These are phyloP conservation scores for Tetheella fluctuosa DNA, from an alignment of 2,888 invertebrate species.

Conservation along the genomic window DNA sequence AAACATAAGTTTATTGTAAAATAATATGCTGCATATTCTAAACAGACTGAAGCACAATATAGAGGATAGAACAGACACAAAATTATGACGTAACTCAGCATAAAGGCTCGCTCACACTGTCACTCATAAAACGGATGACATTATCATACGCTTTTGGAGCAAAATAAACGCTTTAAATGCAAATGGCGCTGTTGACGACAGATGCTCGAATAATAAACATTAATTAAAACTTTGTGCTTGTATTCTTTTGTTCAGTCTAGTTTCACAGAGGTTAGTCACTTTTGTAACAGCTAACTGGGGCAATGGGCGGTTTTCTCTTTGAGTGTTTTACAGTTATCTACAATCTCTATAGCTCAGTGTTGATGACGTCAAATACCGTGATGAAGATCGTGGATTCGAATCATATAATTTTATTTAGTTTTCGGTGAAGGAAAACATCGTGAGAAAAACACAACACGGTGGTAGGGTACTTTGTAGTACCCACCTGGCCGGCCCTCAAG, in stretches of 20 bases:
- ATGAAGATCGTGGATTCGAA: too few species aligned
- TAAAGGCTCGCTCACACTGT: background rate
- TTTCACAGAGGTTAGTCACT: background rate
- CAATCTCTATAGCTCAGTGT: too few species aligned
- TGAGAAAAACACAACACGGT: too few species aligned
- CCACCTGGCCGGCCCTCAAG: too few species aligned
- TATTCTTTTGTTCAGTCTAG: slow-evolving; percentile 5
- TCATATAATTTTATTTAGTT: too few species aligned
- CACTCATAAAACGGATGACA: slow-evolving; percentile 5
- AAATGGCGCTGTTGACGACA: slow-evolving; percentile 4
- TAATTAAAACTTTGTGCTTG: slow-evolving; percentile 5
- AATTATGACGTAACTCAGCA: background rate
- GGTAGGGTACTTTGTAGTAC: too few species aligned
- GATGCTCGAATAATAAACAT: slow-evolving; percentile 9
- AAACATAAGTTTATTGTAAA: too few species aligned
- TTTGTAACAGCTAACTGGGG: background rate
- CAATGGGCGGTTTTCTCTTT: background rate
- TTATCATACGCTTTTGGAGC: slow-evolving; percentile 3
- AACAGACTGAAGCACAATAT: too few species aligned
- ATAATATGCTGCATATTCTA: too few species aligned
- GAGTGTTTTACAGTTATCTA: background rate
- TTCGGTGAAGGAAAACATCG: too few species aligned
- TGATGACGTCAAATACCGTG: too few species aligned
- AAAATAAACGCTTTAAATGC: slow-evolving; percentile 7
- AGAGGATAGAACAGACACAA: too few species aligned